Base-by-base conservation (phyloP, 2,113 vertebrate genomes). In the Mirounga angustirostris region DNA sequence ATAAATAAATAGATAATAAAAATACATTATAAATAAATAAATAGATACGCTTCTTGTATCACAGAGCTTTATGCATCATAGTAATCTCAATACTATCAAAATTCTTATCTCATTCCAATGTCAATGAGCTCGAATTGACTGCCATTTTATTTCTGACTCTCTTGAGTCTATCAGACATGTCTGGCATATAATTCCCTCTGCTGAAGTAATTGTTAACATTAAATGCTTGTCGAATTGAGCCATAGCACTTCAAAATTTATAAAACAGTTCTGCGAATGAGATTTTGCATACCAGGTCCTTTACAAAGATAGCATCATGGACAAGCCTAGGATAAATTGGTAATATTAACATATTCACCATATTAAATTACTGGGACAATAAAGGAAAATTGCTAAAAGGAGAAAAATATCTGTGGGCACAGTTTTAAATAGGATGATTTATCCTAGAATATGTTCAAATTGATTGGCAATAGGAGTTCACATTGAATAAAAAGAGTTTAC, bases 311-410 rank as follows among this genome's bases (percentile, higher is more conserved):
- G 12, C 10, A 59, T 76, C n/a, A 56, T 30, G 13, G 7, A 10
- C 0, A 80, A 86, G 22, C 11, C 11, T 58, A 79, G 14, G 21
- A 40, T 46, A 88, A 94, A 11, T 67, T n/a, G 92, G 22, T 67
- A 69, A 79, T 80, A 88, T 71, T 95, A 94, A 36, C 4, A 67
- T 96, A 82, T 80, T 90, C 19, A 90, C 69, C 11, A 21, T 21
- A 40, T 76, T 84, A 92, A 95, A 85, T 73, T 96, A 21, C 14
- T 94, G 46, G 30, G 36, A 85, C 28, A 76, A 78, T 88, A 61
- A 92, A 96, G 82, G 16, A 69, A 8, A 95, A 80, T 83, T 74
- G 61, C 24, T 71, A 69, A 86, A 59, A 18, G n/a, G 40, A 93
- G 36, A 65, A 94, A 95, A 94, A 84, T 69, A 95, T 88, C 78